Evolutionary conservation across 1,140 invertebrate species (phyloP), one percentile per base, ranked within the genome.

Genomic region (Sminthurides bifidus): DNA sequence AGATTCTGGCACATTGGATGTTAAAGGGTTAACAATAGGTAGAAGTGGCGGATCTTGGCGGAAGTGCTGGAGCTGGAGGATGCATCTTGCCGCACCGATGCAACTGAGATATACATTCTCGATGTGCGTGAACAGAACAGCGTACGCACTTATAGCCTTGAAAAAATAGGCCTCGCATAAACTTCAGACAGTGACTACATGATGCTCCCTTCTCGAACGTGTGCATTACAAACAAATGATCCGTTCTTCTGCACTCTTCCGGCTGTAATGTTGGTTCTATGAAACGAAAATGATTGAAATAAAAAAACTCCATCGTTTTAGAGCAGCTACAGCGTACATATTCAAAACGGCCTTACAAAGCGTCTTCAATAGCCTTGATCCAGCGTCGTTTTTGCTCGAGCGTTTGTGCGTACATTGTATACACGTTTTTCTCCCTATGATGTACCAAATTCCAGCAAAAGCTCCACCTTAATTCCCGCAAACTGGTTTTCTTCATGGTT

Each of bases 361-460:
- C 92, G 66, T 93, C 86, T 46, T 82, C 79, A 24, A 97, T 81
- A 5, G 90, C 87, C 67, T 90, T 88, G 17, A 94, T 84, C 90
- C 92, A 95, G 69, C 87, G 85, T 59, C 81, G 75, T 59, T 90
- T 87, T 56, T 83, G 79, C 35, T 92, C 89, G 60, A 90, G 86
- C 8, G 83, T 91, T 67, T 90, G 81, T 1, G 90, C 85, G 70
- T 84, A 91, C 66, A 96, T 79, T 6, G 92, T 94, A 68, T 85
- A 94, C 6, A 85, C 90, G 31, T 81, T 84, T 58, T 80, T 79
- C 60, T 84, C 82, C 61, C 84, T 81, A 63, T 85, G 82, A 59
- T 87, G 81, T 19, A 91, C 87, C 35, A 96, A 73, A 56, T 85
- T 74, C 77, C 91, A 91, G 64, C 83, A 81, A 67, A 85, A 81